Conservation (phyloP, 1,140 invertebrate species). For the Agrilus planipennis region DNA sequence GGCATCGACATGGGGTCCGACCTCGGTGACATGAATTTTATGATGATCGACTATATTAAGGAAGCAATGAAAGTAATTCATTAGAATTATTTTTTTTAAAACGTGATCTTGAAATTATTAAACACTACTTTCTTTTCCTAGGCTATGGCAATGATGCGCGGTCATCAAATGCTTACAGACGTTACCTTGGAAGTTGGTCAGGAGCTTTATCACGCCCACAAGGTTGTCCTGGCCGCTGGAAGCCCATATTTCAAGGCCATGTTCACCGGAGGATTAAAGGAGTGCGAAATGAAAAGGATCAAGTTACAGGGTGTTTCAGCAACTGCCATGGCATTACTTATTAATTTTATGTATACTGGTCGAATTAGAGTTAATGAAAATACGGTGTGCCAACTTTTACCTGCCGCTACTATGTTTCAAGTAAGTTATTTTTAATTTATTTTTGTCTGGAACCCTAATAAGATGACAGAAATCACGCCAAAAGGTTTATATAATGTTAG, state of each 20-base stretch:
- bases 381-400: constrained; percentile 78
- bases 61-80: constrained; percentile 61
- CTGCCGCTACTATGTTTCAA: constrained; percentile 90
- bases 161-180: constrained; percentile 81
- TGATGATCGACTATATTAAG: constrained; percentile 71
- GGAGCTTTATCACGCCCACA: constrained; percentile 79
- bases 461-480: too few species aligned
- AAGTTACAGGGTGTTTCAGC: constrained; percentile 79
- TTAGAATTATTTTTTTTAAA: constrained; percentile 11
- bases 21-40: constrained; percentile 74
- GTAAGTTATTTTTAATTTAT: constrained; percentile 42
- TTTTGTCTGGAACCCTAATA: too few species aligned
- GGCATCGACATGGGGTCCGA: constrained; percentile 27
- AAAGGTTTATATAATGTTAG: too few species aligned
- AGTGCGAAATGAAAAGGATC: constrained; percentile 74
- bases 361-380: constrained; percentile 79
- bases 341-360: constrained; percentile 86
- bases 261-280: constrained; percentile 80
- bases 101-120: neutral
- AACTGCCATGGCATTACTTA: constrained; percentile 68
- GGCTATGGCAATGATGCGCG: constrained; percentile 82
- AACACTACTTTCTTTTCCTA: constrained; percentile 21
- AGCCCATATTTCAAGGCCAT: constrained; percentile 95
- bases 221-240: constrained; percentile 81
- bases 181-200: constrained; percentile 74